These are phyloP conservation scores for Tringa solitaria DNA, from an alignment of 2,113 vertebrate genomes.

Conservation along the genomic window DNA sequence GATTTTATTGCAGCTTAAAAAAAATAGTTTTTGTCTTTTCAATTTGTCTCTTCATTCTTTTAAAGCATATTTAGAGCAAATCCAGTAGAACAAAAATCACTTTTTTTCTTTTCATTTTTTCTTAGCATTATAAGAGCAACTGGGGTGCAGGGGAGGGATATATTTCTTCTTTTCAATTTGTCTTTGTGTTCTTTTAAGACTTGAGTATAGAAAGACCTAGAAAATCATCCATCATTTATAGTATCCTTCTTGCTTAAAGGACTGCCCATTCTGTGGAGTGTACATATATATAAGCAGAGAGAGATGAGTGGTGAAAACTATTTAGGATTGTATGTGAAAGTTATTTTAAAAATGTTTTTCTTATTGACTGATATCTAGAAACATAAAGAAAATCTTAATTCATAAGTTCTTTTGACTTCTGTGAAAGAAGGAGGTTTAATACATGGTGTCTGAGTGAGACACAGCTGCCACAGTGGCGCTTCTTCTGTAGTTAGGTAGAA, in stretches of 20 bases:
- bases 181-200: background rate
- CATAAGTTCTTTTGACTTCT: background rate
- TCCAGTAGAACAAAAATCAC: background rate
- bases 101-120: background rate
- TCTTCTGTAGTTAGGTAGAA: background rate
- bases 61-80: background rate
- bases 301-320: background rate
- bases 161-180: background rate
- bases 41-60: background rate
- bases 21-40: background rate
- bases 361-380: background rate
- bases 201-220: background rate
- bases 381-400: background rate
- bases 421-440: background rate
- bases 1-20: background rate
- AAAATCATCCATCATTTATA: background rate
- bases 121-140: background rate
- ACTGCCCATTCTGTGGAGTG: background rate
- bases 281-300: background rate
- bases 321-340: background rate
- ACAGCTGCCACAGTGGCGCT: background rate
- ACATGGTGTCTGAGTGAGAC: rapidly evolving
- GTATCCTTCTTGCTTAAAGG: background rate
- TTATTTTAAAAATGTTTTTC: background rate
- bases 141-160: background rate